Evolutionary conservation across 2,888 invertebrate species (phyloP).

Genomic region (Dicranocentrus wangi): DNA sequence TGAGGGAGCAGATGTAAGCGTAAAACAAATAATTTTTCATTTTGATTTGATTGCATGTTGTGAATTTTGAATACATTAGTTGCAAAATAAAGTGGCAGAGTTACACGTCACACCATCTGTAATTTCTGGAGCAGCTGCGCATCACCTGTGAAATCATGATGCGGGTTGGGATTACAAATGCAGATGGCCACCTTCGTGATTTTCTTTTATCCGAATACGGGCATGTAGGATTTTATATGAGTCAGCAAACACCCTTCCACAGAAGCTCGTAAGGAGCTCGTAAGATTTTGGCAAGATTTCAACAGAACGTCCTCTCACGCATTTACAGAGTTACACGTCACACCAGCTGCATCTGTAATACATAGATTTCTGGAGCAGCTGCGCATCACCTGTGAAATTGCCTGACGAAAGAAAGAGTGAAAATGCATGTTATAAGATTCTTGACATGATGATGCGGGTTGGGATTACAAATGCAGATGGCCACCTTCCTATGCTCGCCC

Average conservation of each 20-base stretch:
- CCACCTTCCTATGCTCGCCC: not conserved
- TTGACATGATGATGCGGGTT: not conserved
- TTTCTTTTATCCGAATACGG: constrained; percentile 9
- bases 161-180: not conserved
- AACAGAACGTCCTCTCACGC: no score
- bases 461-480: constrained; percentile 7
- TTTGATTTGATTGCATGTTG: no score
- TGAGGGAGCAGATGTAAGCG: no score
- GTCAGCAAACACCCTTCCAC: not conserved
- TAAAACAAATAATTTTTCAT: no score
- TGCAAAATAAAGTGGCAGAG: no score
- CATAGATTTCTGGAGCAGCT: constrained; percentile 42
- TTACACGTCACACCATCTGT: no score
- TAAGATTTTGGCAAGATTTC: no score
- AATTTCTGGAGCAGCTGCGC: constrained; percentile 49
- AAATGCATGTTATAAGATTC: not conserved
- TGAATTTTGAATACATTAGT: no score
- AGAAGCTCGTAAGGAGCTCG: no score
- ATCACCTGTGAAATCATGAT: constrained; percentile 45
- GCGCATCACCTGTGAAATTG: constrained; percentile 51
- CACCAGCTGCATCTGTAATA: not conserved
- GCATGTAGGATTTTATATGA: not conserved
- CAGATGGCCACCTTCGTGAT: not conserved
- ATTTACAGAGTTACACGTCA: no score
- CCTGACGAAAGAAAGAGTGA: not conserved